Conservation (phyloP, 2,888 invertebrate genomes). For the Eustalomyia histrio region DNA sequence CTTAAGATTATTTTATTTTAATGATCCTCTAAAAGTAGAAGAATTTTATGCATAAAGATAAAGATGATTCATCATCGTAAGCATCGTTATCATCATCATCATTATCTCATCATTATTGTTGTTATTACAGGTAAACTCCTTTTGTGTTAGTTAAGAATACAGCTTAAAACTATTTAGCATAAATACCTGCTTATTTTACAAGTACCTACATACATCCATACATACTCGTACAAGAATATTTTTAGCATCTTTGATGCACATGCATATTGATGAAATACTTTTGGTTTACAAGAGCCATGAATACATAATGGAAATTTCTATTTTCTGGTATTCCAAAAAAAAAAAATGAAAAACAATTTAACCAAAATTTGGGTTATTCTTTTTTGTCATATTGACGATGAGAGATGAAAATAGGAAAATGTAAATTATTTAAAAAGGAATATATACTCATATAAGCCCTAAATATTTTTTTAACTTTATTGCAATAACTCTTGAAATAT, state of each 20-base stretch:
- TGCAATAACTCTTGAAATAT: too few species aligned
- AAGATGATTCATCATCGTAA: slow-evolving; percentile 11
- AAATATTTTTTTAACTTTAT: too few species aligned
- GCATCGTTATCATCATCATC: slow-evolving; percentile 8
- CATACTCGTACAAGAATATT: background rate
- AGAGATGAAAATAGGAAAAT: background rate
- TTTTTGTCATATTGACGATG: background rate
- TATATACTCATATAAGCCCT: too few species aligned
- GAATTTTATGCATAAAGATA: slow-evolving; percentile 34
- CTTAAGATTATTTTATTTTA: slow-evolving; percentile 43
- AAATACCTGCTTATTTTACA: slow-evolving; percentile 42
- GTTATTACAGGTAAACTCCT: slow-evolving; percentile 27
- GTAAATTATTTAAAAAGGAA: background rate
- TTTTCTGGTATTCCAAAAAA: background rate
- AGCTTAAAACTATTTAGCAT: slow-evolving; percentile 58
- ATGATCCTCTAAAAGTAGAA: slow-evolving; percentile 30
- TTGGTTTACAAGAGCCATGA: slow-evolving; percentile 27
- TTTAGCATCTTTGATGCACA: slow-evolving; percentile 23
- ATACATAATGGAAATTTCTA: slow-evolving; percentile 29
- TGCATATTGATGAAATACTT: slow-evolving; percentile 39
- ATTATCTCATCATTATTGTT: background rate
- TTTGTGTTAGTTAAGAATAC: slow-evolving; percentile 33
- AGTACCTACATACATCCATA: too few species aligned
- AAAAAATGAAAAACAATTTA: background rate
- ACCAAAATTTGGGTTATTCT: background rate